These are phyloP conservation scores for Oostethus manadensis DNA, from an alignment of 2,113 vertebrate species.

Conservation along the genomic window DNA sequence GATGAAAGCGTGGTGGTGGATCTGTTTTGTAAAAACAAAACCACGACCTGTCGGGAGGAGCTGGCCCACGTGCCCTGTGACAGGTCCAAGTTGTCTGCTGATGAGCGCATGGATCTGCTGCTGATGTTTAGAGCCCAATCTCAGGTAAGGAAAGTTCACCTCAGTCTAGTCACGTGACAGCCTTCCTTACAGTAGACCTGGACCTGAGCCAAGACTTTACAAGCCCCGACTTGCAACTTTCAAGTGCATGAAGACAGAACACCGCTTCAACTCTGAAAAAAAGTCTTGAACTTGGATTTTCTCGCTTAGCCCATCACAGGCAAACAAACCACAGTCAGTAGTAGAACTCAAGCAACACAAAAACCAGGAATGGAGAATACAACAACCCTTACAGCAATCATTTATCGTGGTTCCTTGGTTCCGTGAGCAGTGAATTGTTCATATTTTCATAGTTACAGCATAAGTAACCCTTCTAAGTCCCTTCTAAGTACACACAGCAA, in stretches of 20 bases:
- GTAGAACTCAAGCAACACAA: too few species aligned
- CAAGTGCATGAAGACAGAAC: background rate
- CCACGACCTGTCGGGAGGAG: constrained; percentile 70
- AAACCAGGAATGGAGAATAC: too few species aligned
- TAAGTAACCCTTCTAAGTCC: too few species aligned
- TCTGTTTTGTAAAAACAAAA: constrained; percentile 77
- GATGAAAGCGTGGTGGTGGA: constrained; percentile 66
- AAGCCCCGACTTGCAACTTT: background rate
- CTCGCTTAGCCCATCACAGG: too few species aligned
- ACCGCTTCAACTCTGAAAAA: background rate
- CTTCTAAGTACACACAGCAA: too few species aligned
- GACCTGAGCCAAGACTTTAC: background rate
- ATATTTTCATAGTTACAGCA: too few species aligned
- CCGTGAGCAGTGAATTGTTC: too few species aligned
- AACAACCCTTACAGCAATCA: too few species aligned
- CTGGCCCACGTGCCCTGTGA: constrained; percentile 78
- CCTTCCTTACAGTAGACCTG: background rate
- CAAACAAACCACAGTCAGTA: too few species aligned
- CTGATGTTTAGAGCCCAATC: constrained; percentile 86
- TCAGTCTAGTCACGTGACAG: too few species aligned
- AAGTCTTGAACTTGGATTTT: too few species aligned
- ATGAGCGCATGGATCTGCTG: constrained; percentile 76
- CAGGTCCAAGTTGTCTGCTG: constrained; percentile 67
- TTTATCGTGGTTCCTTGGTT: too few species aligned
- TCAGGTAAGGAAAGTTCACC: constrained; percentile 74